Evolutionary conservation across 1,140 invertebrate genomes (phyloP).

Genomic region (Paraescarpia echinospica): DNA sequence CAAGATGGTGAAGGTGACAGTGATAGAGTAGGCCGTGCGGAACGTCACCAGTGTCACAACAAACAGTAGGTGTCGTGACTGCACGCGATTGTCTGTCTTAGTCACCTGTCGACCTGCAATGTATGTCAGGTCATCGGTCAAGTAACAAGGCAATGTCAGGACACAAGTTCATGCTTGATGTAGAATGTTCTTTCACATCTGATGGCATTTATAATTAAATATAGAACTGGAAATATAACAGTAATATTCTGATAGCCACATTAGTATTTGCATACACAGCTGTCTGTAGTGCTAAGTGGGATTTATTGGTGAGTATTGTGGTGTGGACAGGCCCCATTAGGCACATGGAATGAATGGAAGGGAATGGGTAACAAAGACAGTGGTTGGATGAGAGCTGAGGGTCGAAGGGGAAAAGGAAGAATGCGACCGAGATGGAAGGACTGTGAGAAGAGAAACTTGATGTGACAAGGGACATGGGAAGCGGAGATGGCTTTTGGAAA

Average conservation of each 20-base stretch:
- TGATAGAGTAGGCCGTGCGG: conserved; percentile 27
- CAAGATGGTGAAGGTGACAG: conserved; percentile 29
- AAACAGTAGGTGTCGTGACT: conserved; percentile 29
- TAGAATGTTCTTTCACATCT: background rate
- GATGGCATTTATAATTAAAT: background rate
- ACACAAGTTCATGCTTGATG: background rate
- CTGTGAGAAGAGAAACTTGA: too few species aligned
- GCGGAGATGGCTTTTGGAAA: too few species aligned
- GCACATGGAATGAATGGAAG: too few species aligned
- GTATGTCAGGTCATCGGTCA: background rate
- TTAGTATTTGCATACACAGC: background rate
- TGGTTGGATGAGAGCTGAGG: too few species aligned
- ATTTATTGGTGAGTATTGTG: too few species aligned
- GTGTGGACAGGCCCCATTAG: too few species aligned
- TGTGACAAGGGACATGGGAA: too few species aligned
- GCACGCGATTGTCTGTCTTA: conserved; percentile 27
- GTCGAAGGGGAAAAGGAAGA: too few species aligned
- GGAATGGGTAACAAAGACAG: too few species aligned
- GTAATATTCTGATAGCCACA: background rate
- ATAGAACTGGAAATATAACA: background rate
- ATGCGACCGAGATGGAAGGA: too few species aligned
- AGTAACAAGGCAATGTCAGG: background rate
- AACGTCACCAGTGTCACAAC: conserved; percentile 31
- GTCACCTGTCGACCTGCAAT: conserved; percentile 20
- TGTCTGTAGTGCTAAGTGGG: background rate